Evolutionary conservation across 2,888 invertebrate species (phyloP), one percentile per base, ranked within the genome.

Genomic region (Limenitis arthemis): DNA sequence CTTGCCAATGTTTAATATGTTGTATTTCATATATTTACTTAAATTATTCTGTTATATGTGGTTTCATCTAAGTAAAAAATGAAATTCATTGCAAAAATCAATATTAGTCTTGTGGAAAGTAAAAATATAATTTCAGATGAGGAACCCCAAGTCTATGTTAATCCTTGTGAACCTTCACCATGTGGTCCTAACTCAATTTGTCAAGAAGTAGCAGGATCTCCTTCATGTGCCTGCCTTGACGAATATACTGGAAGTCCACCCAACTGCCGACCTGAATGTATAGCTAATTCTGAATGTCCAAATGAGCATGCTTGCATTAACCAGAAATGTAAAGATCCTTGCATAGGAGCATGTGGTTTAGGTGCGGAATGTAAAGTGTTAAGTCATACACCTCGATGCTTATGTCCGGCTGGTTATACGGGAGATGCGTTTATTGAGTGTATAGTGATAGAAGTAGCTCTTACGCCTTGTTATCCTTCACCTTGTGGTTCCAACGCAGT

Each of bases 401-500:
- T 90, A 50, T 95, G 95, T 69, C 79, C 87, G 44, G 67, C 81
- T 51, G 89, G 89, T 53, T 91, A 82, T 59, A 87, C 88, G 20
- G 92, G 92, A 51, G 89, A 91, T 77, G 89, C 91, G 29, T 91
- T 91, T 63, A 83, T 84, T 42, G 84, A 83, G 58, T 92, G 90
- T 72, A 70, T 66, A 62, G 73, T 81, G 31, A 62, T 77, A 29
- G 77, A 86, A 54, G 71, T 85, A 7, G 87, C 88, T 66, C 75
- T 87, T 49, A 82, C 85, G 53, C 93, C 90, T 46, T 93, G 92
- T 67, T 83, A 87, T 28, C 92, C 92, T 11, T 91, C 91, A 37
- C 92, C 92, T 0, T 93, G 93, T 72, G 93, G 93, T 9, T 77
- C 91, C 6, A 93, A 93, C 66, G 92, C 93, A n/a, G 72, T 89